phyloP scores from a whole-genome alignment of 1,140 invertebrate genomes.

The Bombus difficillimus region DNA sequence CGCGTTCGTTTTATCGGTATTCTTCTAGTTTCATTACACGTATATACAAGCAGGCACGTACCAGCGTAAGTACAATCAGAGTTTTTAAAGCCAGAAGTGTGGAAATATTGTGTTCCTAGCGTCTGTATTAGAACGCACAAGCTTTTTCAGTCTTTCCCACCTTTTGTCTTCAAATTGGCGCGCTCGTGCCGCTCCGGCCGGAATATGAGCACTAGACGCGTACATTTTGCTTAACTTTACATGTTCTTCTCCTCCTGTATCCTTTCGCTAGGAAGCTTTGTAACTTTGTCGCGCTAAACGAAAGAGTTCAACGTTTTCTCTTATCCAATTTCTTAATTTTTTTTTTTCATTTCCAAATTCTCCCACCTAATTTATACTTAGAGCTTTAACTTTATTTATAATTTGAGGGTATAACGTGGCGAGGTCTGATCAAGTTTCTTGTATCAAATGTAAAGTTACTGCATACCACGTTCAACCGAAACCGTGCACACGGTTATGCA shows the following conservation, averaged over 20 bases:
- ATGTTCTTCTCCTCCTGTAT: neutral
- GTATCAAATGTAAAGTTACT: neutral
- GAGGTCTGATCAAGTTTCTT: neutral
- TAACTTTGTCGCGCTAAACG: neutral
- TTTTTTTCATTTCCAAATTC: neutral
- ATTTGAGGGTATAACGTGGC: neutral
- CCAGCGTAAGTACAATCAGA: neutral
- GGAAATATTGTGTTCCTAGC: neutral
- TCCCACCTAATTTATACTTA: neutral
- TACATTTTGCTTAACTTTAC: neutral
- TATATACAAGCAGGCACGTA: neutral
- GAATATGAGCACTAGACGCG: neutral
- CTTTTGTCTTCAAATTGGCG: neutral
- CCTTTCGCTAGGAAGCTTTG: neutral
- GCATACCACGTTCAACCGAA: neutral
- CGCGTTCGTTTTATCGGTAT: conserved; percentile 11
- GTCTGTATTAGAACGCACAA: neutral
- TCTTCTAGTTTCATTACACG: neutral
- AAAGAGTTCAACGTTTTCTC: neutral
- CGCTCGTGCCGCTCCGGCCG: no score
- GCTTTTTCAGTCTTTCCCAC: neutral
- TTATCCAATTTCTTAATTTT: neutral
- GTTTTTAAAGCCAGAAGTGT: neutral
- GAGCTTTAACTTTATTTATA: neutral
- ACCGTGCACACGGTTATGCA: neutral